Evolutionary conservation across 2,888 invertebrate genomes (phyloP).

Genomic region (Deilephila elpenor): DNA sequence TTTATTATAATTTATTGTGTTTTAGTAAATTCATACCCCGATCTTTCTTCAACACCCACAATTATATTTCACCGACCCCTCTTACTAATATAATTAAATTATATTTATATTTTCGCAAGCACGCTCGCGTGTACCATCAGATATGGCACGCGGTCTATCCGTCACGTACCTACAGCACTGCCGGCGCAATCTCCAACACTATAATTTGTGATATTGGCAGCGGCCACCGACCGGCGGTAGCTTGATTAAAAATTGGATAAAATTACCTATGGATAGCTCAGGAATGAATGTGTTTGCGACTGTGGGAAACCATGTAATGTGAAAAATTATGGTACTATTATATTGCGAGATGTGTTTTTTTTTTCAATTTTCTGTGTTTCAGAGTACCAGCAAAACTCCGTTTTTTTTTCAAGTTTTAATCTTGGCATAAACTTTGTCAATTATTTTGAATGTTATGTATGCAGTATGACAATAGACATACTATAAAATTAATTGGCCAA

Average conservation of each 20-base stretch:
- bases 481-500: too few species aligned
- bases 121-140: neutral
- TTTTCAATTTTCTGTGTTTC: neutral
- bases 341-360: neutral
- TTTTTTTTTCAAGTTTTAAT: too few species aligned
- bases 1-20: too few species aligned
- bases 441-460: too few species aligned
- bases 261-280: constrained; percentile 69
- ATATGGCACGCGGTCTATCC: constrained; percentile 35
- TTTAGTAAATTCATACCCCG: too few species aligned
- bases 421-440: too few species aligned
- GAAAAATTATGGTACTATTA: neutral
- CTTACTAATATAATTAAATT: too few species aligned
- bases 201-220: constrained; percentile 80
- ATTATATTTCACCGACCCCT: too few species aligned
- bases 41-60: too few species aligned
- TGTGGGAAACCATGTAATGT: constrained; percentile 53
- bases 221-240: constrained; percentile 60
- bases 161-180: constrained; percentile 64
- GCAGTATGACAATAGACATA: too few species aligned
- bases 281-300: constrained; percentile 59
- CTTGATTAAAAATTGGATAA: constrained; percentile 67
- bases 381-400: too few species aligned
- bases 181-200: constrained; percentile 75
- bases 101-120: neutral